Percentiles rank a stretch among this genome's conserved stretches.
Conservation (phyloP, 2,888 invertebrate genomes). For the Hybos culiciformis region DNA sequence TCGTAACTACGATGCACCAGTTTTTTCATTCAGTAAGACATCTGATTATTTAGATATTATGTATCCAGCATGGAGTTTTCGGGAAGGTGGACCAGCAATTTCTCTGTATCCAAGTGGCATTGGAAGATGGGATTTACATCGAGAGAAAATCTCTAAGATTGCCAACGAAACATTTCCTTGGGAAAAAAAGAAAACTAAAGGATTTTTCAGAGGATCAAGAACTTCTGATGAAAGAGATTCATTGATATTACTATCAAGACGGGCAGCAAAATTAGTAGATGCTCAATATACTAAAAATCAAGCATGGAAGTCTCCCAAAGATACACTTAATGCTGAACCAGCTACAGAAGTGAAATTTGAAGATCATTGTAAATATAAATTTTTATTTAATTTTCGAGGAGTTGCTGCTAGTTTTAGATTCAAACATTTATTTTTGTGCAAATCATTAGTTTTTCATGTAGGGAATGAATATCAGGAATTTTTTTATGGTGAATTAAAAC, state of each 20-base stretch:
- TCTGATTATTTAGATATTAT: slow-evolving; percentile 75
- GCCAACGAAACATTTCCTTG: slow-evolving; percentile 53
- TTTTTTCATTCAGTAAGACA: slow-evolving; percentile 92
- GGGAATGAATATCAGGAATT: slow-evolving; percentile 92
- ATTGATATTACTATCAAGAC: slow-evolving; percentile 65
- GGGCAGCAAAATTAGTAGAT: slow-evolving; percentile 63
- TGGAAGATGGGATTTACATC: slow-evolving; percentile 83
- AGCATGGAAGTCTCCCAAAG: slow-evolving; percentile 94
- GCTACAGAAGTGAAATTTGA: slow-evolving; percentile 78
- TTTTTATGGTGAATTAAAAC: slow-evolving; percentile 78
- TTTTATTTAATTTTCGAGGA: slow-evolving; percentile 90
- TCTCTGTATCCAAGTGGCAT: slow-evolving; percentile 83
- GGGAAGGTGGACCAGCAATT: slow-evolving; percentile 97
- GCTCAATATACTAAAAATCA: slow-evolving; percentile 96
- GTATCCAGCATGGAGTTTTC: slow-evolving; percentile 96
- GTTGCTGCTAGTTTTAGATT: slow-evolving; percentile 96
- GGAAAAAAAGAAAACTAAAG: slow-evolving; percentile 55
- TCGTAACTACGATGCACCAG: slow-evolving; percentile 49
- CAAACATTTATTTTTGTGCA: slow-evolving; percentile 87
- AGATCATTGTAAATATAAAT: slow-evolving; percentile 86
- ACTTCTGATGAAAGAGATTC: slow-evolving; percentile 85
- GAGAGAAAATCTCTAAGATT: slow-evolving; percentile 53
- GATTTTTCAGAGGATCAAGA: slow-evolving; percentile 87
- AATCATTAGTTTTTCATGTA: slow-evolving; percentile 86
- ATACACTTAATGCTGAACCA: slow-evolving; percentile 71